Evolutionary conservation across 2,797 vertebrate genomes (phyloP), one percentile per base, ranked within the genome.

Genomic region (Leptatherina wallacei): DNA sequence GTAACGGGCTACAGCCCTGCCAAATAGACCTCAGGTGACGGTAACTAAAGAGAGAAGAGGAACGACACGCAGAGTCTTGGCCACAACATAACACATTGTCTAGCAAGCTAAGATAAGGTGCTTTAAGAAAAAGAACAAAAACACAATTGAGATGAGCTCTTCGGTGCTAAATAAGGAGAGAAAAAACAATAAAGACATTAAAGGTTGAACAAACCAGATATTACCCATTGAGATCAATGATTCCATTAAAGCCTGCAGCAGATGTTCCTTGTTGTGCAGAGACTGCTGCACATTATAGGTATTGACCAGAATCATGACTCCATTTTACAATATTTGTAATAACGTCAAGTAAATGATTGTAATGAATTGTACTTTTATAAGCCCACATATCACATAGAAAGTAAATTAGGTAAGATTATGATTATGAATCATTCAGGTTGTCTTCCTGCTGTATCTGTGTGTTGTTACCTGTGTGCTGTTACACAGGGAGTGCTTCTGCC

Each of bases 201-300:
- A 77, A 76, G 73, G 40, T 68, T 38, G 40, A 69, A 66, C 57
- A 76, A 83, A 82, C 12, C 32, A 76, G 75, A 83, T 84, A 84
- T 75, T 69, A 81, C 32, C 64, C 73, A 38, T 7, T 62, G 67
- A 86, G 68, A 86, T 91, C 76, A 84, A 83, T 83, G 71, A 55
- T 70, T 14, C 72, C 32, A 76, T 85, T 84, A 82, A 66, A 82
- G 77, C 65, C 65, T 81, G 57, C 68, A 68, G 52, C 77, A 79
- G 78, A 86, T 80, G 78, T 36, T 71, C 42, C 68, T 80, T 76
- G 77, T 86, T 85, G 76, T 81, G 62, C 72, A 22, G 44, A 72
- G 62, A 20, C 69, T 58, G 59, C 54, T 40, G 64, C 77, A 78
- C 71, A 69, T 80, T 67, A 80, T 67, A 77, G 65, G 54, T 85